Base-by-base conservation (phyloP, 1,140 invertebrate species). In the Melanaphis sacchari region DNA sequence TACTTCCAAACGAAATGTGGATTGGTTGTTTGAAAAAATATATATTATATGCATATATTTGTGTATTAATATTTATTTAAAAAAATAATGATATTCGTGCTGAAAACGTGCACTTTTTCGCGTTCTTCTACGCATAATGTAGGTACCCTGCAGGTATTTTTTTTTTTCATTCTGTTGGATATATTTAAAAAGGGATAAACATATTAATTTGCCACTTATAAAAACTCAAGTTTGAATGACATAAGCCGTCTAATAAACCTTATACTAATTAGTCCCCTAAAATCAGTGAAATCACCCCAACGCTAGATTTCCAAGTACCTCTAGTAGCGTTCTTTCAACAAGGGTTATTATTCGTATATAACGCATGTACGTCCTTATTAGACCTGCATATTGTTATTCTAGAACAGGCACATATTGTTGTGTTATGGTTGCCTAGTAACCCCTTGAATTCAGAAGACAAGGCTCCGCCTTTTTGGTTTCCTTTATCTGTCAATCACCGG, bases 401-500 rank as follows among this genome's bases (percentile, higher is more conserved):
- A 93, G 81, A 85, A 84, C 91, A 93, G 41, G 76, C 59, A 82
- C 76, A 93, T 85, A 93, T 93, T 93, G 90, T 92, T 92, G 46
- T 93, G 81, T 85, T 85, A 90, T 54, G 91, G 91, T 93, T 93
- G 91, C 91, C 81, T 93, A 40, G 91, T 93, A 93, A 93, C 91
- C 91, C 91, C 91, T 93, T 93, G 91, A 93, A 82, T 82, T 92
- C 76, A 81, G 59, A 92, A 82, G 91, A 93, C 91, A 93, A 93
- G 43, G 91, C 91, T 93, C 91, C 91, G 91, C 91, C 91, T 93
- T 93, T 84, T 93, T 26, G 91, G 91, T 82, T 93, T 93, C 81
- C 91, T 93, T 93, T 84, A 93, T 93, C 76, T 93, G 91, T 93
- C 91, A 93, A 93, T 93, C 91, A 93, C 91, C 91, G 91, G 91